Conservation (phyloP, 2,113 vertebrate genomes). For the Nicator chloris region DNA sequence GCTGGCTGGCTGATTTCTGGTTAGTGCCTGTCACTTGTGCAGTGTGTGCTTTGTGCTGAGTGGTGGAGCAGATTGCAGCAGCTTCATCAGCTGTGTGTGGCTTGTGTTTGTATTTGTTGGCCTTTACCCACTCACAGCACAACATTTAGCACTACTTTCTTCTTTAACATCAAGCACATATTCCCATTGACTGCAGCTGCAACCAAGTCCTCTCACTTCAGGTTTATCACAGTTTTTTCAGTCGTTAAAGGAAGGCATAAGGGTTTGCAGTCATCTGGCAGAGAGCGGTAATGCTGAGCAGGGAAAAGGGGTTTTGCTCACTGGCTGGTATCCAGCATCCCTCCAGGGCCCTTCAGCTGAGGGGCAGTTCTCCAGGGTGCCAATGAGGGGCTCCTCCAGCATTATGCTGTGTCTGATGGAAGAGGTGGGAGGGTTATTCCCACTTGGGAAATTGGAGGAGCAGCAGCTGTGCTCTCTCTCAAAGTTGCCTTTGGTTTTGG, state of each 20-base stretch:
- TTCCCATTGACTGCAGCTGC: neutral
- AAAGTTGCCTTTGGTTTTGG: neutral
- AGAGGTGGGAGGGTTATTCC: neutral
- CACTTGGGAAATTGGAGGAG: neutral
- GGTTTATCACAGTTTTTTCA: neutral
- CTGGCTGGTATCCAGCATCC: neutral
- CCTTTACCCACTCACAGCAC: neutral
- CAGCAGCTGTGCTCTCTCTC: neutral
- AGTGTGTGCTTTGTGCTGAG: neutral
- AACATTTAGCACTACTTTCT: rapidly evolving
- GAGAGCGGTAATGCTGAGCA: neutral
- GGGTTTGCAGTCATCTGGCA: neutral
- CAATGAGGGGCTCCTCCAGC: neutral
- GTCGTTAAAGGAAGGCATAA: neutral
- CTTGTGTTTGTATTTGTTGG: rapidly evolving
- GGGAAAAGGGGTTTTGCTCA: neutral
- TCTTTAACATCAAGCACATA: rapidly evolving
- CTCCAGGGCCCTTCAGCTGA: neutral
- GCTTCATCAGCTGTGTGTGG: rapidly evolving
- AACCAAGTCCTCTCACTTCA: neutral
- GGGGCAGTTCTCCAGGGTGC: neutral
- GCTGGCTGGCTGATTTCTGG: neutral
- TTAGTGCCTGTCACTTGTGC: neutral
- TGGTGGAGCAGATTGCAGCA: neutral
- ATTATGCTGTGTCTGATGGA: neutral